A percentile compares a stretch with the other conserved stretches of the same genome.
phyloP scores from a whole-genome alignment of 2,113 vertebrate genomes.

The Rhagologus leucostigma region DNA sequence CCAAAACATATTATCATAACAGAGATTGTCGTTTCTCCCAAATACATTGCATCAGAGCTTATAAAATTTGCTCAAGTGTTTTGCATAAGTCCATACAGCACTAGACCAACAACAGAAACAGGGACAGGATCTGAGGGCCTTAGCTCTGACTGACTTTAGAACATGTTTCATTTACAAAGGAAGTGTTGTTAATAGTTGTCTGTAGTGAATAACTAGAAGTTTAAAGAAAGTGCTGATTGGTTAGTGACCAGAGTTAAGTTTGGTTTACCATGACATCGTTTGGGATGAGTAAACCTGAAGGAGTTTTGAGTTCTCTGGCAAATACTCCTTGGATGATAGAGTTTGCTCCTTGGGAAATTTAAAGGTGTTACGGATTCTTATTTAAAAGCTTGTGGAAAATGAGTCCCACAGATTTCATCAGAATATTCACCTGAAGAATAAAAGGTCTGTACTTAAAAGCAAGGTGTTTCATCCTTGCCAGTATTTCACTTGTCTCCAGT shows the following conservation, averaged over 20 bases:
- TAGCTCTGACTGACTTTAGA: background rate
- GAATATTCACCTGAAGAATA: background rate
- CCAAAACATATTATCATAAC: background rate
- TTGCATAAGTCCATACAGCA: rapidly evolving
- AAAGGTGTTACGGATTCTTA: background rate
- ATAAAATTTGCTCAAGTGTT: background rate
- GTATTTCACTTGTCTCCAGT: background rate
- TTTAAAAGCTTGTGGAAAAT: background rate
- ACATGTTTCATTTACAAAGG: background rate
- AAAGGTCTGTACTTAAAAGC: background rate
- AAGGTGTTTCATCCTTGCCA: background rate
- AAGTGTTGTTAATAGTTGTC: background rate
- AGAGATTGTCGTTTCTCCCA: background rate
- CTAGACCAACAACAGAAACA: background rate
- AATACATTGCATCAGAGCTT: background rate
- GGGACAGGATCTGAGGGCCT: background rate
- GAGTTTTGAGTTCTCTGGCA: background rate
- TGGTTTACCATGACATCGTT: background rate
- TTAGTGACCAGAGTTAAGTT: background rate
- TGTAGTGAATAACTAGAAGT: background rate
- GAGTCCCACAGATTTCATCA: background rate
- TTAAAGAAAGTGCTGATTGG: background rate
- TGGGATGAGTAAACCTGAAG: background rate
- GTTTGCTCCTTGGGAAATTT: background rate
- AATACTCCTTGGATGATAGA: background rate